Evolutionary conservation across 2,888 invertebrate genomes (phyloP).

Genomic region (Galerucella calmariensis): DNA sequence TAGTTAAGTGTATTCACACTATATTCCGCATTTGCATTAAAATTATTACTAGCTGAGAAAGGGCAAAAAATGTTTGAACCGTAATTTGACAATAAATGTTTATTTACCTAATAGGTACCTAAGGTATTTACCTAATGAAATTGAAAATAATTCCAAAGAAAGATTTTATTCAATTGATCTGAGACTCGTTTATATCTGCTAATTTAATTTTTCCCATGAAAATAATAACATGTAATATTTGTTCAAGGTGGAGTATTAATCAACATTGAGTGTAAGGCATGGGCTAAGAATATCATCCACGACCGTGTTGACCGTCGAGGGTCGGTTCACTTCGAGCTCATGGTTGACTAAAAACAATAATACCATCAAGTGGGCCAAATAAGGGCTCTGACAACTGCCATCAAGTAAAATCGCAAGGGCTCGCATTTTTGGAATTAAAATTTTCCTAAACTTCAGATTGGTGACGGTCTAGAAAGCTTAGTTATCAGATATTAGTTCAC

Average conservation of each 20-base stretch:
- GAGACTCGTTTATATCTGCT: not conserved
- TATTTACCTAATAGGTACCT: too few species aligned
- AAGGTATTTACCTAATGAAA: too few species aligned
- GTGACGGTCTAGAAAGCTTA: slow-evolving; percentile 48
- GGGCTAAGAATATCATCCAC: slow-evolving; percentile 90
- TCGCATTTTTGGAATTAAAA: slow-evolving; percentile 42
- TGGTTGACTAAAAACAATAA: slow-evolving; percentile 79
- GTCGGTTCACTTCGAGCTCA: slow-evolving; percentile 93
- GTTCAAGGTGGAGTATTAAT: slow-evolving; percentile 84
- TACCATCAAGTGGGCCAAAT: slow-evolving; percentile 51
- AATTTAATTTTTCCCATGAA: not conserved
- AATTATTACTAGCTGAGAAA: too few species aligned
- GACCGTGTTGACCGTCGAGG: slow-evolving; percentile 90
- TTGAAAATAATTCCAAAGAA: too few species aligned
- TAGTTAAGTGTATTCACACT: too few species aligned
- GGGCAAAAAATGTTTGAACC: too few species aligned
- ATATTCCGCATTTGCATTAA: too few species aligned
- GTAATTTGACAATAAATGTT: too few species aligned
- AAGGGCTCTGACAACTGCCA: slow-evolving; percentile 63
- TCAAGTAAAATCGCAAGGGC: slow-evolving; percentile 46
- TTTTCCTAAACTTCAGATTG: slow-evolving; percentile 39
- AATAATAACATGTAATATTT: not conserved
- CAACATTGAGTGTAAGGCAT: slow-evolving; percentile 94
- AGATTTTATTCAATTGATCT: too few species aligned
- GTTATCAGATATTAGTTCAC: slow-evolving; percentile 44